Base-by-base conservation (phyloP, 2,888 invertebrate species). In the Hypomecis punctinalis region DNA sequence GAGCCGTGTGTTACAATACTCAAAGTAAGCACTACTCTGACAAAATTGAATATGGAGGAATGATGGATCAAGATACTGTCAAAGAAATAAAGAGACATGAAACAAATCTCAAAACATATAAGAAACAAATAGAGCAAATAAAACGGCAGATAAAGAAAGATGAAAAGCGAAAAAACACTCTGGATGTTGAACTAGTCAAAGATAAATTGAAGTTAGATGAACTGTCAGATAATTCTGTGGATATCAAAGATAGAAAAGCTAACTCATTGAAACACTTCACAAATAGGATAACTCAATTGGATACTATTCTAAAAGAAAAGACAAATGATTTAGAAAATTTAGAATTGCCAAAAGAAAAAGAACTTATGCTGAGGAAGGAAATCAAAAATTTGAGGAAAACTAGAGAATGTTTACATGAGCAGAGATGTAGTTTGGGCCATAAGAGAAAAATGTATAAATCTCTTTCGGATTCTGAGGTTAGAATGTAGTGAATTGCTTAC, bases 361-460 rank as follows among this genome's bases (percentile, higher is more conserved):
- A 96, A 76, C 90, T 94, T 2, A 83, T 93, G 84, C 79, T 97
- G 39, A 93, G 97, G 33, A 96, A 96, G 74, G 97, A 97, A 90
- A 97, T 98, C 52, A 94, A 96, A 71, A 96, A 97, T 80, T 88
- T 98, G 45, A 93, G 97, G 13, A 94, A 95, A 73, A 97, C 97
- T 0, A 94, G 97, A 56, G 97, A 97, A 78, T 95, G 95, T 75
- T 86, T 97, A 45, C 93, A 97, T 56, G 96, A 97, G 52, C 96
- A 97, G 76, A 94, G 96, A 62, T 96, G 96, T 75, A 94, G 95
- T 72, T 91, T 97, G 68, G 96, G 96, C 68, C 94, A 95, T 42
- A 96, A 96, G 77, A 93, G 96, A 13, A 96, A 96, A 81, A 94
- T 95, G 54, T 95, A 96, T 69, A 96, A 95, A 82, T 95, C 95